Evolutionary conservation across 2,888 invertebrate species (phyloP).

Genomic region (Torymus aiolomorphi): DNA sequence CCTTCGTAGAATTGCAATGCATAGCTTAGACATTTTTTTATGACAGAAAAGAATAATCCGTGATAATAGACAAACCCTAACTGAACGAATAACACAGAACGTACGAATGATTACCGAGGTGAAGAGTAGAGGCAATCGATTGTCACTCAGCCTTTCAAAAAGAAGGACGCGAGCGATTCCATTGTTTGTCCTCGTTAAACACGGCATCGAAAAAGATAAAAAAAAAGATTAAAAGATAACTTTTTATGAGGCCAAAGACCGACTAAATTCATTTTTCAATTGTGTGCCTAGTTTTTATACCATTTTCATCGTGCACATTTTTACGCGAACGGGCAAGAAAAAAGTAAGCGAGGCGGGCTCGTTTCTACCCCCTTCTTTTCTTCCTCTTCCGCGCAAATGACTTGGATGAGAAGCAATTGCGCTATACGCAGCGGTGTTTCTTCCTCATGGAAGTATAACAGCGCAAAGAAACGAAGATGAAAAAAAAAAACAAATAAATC

Average conservation of each 20-base stretch:
- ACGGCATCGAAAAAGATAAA: constrained; percentile 35
- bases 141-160: constrained; percentile 36
- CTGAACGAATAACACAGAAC: constrained; percentile 16
- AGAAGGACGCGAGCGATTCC: constrained; percentile 44
- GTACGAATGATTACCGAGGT: constrained; percentile 31
- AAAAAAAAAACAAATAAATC: background rate
- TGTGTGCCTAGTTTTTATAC: constrained; percentile 66
- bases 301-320: constrained; percentile 59
- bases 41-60: constrained; percentile 19
- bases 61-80: constrained; percentile 34
- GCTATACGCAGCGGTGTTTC: constrained; percentile 31
- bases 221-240: constrained; percentile 7
- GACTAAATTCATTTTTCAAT: constrained; percentile 46
- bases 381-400: constrained; percentile 32
- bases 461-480: constrained; percentile 20
- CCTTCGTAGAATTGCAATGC: constrained; percentile 25
- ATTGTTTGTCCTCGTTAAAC: constrained; percentile 55
- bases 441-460: constrained; percentile 17
- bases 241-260: constrained; percentile 41
- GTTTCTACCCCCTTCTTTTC: constrained; percentile 40
- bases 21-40: constrained; percentile 43
- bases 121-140: constrained; percentile 32
- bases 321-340: constrained; percentile 51
- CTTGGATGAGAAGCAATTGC: constrained; percentile 30
- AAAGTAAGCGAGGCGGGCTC: constrained; percentile 12